Conservation (phyloP, 2,888 invertebrate species). For the Augochlorella aurata region DNA sequence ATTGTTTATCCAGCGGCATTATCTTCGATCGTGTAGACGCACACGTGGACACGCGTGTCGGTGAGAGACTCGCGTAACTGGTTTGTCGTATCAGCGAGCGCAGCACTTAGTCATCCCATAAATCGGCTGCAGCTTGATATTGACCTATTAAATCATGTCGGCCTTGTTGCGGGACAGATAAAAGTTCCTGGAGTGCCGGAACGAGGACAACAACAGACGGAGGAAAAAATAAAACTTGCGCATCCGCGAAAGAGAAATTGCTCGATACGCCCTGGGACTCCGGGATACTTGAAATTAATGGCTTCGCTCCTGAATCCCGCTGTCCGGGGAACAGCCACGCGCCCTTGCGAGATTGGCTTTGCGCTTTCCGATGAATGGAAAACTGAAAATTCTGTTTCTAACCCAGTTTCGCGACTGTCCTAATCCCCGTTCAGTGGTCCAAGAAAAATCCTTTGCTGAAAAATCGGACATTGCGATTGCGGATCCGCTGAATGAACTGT, state of each 20-base stretch:
- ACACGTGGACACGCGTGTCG: neutral
- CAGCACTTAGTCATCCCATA: constrained; percentile 13
- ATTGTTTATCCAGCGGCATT: neutral
- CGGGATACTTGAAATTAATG: constrained; percentile 19
- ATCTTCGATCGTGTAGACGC: neutral
- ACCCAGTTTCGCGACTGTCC: neutral
- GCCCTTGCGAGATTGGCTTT: neutral
- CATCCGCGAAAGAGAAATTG: constrained; percentile 21
- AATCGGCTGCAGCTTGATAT: constrained; percentile 19
- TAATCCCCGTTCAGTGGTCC: neutral
- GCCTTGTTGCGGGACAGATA: constrained; percentile 24
- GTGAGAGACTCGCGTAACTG: neutral
- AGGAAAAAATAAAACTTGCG: neutral
- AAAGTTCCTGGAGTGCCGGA: constrained; percentile 14
- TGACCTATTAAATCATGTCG: constrained; percentile 22
- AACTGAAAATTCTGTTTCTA: neutral
- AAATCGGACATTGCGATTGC: no score
- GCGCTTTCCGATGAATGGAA: neutral
- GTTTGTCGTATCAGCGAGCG: constrained; percentile 15
- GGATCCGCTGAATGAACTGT: no score
- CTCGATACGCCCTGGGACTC: constrained; percentile 1
- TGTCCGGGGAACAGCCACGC: neutral
- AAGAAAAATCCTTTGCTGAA: neutral
- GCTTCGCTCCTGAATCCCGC: neutral
- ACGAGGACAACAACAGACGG: neutral